Base-by-base conservation (phyloP, 1,140 invertebrate species). In the Cydia fagiglandana region DNA sequence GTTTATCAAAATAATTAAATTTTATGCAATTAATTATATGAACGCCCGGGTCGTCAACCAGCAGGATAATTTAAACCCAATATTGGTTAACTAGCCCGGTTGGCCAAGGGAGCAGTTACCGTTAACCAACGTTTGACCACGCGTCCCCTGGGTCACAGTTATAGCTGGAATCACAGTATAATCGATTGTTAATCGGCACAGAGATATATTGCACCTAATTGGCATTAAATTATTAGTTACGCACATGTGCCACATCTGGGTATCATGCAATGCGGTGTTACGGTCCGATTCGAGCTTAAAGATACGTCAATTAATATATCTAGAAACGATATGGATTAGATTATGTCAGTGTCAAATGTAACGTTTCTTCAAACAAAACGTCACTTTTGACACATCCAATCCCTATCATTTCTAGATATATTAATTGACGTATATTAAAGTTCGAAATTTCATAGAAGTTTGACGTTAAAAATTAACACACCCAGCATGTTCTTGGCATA, bases 181-280 rank as follows among this genome's bases (percentile, higher is more conserved):
- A 53, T 53, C 50, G 50, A 53, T 53, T 53, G 50, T 53, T 53
- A 53, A 53, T 53, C 50, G 50, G 50, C 15, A 53, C n/a, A 53
- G 15, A 53, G 50, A 53, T 53, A 53, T 53, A 53, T 53, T 53
- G n/a, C n/a, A 53, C 15, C n/a, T 53, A 53, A 53, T 53, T 53
- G 50, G n/a, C 50, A 53, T 53, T 53, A 53, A 53, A 53, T 53
- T 17, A 53, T 17, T 53, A 53, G 45, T 53, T 53, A 17, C 50
- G n/a, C 50, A 53, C n/a, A 17, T 53, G 50, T 17, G 50, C n/a
- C 50, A 53, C 50, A 53, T 53, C n/a, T 53, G 50, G 50, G 45
- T 47, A 47, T 47, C 12, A 47, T 47, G 9, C 3, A 47, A 47
- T 47, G 10, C 45, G 15, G 47, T 50, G 47, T 50, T 15, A n/a